Evolutionary conservation across 1,140 invertebrate species (phyloP).

Genomic region (Leptinotarsa lineolata): DNA sequence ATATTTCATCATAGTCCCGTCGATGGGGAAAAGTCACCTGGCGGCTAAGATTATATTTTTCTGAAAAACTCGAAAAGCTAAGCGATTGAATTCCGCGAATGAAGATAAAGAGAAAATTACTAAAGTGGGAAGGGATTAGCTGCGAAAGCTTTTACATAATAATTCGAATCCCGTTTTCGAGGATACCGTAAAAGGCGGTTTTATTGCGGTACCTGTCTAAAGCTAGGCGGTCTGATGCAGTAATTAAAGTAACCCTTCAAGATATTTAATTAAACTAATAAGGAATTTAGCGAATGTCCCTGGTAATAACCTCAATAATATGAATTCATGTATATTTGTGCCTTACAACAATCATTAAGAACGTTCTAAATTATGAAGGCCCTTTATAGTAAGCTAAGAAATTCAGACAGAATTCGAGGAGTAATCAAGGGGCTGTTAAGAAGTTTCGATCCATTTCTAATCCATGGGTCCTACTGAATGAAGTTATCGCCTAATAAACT

Average conservation of each 20-base stretch:
- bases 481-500: too few species aligned
- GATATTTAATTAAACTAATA: conserved; percentile 20
- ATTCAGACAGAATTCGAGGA: conserved; percentile 6
- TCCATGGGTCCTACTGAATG: too few species aligned
- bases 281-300: conserved; percentile 8
- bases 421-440: conserved; percentile 9
- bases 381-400: conserved; percentile 7
- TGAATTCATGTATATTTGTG: conserved; percentile 10
- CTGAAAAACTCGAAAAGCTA: too few species aligned
- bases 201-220: conserved; percentile 7
- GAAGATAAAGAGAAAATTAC: too few species aligned
- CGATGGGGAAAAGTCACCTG: too few species aligned
- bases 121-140: background rate
- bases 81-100: too few species aligned
- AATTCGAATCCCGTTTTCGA: conserved; percentile 71
- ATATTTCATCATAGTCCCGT: too few species aligned
- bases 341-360: background rate
- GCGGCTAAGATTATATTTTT: too few species aligned
- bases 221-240: conserved; percentile 2
- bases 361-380: conserved; percentile 3
- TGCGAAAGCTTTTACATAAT: conserved; percentile 49
- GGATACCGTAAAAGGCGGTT: conserved; percentile 61
- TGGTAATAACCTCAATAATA: conserved; percentile 9
- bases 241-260: conserved; percentile 16
- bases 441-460: background rate